Conservation (phyloP, 2,797 vertebrate genomes). For the Buphagus erythrorhynchus region DNA sequence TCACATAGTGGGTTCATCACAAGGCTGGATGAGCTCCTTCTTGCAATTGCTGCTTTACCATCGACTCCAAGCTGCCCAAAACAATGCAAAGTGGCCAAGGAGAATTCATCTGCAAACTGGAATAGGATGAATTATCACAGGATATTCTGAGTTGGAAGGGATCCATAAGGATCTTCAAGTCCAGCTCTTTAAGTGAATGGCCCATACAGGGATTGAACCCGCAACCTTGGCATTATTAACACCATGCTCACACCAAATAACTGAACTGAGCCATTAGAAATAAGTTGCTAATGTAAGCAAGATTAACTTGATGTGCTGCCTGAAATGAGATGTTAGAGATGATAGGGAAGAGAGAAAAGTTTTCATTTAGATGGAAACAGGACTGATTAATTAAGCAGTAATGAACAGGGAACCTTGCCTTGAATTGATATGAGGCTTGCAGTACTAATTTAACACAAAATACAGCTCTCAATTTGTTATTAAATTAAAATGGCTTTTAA, state of each 20-base stretch:
- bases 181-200: neutral
- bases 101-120: neutral
- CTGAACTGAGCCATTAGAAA: slow-evolving; percentile 42
- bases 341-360: slow-evolving; percentile 65
- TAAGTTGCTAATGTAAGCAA: slow-evolving; percentile 69
- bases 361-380: slow-evolving; percentile 68
- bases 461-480: slow-evolving; percentile 64
- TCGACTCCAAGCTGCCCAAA: neutral
- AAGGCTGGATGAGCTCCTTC: fast-evolving
- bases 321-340: slow-evolving; percentile 71
- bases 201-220: neutral
- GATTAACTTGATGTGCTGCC: slow-evolving; percentile 65
- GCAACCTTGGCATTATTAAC: neutral
- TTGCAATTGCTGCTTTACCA: neutral
- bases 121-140: neutral
- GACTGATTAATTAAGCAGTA: slow-evolving; percentile 69
- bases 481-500: slow-evolving; percentile 67
- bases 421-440: slow-evolving; percentile 48
- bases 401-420: slow-evolving; percentile 60
- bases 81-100: neutral
- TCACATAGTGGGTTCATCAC: fast-evolving
- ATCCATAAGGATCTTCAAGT: neutral
- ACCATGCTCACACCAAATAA: neutral
- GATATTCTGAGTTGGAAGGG: neutral
- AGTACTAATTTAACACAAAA: slow-evolving; percentile 48